Evolutionary conservation across 2,888 invertebrate species (phyloP).

Genomic region (Xestia rhomboidea): DNA sequence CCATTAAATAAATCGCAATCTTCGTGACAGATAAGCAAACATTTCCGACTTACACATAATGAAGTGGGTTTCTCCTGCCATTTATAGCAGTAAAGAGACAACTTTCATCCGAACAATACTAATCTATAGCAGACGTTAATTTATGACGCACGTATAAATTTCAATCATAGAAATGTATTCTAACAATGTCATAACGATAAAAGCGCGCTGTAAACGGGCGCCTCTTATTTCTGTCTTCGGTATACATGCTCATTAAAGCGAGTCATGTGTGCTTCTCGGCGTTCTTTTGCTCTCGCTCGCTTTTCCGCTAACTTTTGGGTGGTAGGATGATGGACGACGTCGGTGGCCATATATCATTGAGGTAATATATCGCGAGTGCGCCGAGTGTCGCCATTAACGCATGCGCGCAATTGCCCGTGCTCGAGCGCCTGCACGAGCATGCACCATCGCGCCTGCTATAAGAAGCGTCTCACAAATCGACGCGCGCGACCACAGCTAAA

Average conservation of each 20-base stretch:
- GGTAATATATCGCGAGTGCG: conserved; percentile 89
- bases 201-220: conserved; percentile 84
- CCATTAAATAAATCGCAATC: conserved; percentile 46
- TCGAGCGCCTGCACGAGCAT: conserved; percentile 67
- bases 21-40: conserved; percentile 40
- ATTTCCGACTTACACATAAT: conserved; percentile 44
- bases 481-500: conserved; percentile 86
- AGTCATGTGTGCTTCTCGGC: conserved; percentile 77
- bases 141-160: conserved; percentile 78
- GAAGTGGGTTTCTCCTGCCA: conserved; percentile 36
- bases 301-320: conserved; percentile 90
- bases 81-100: conserved; percentile 53
- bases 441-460: conserved; percentile 81
- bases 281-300: conserved; percentile 84
- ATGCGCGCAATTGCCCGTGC: conserved; percentile 86
- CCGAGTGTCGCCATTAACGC: conserved; percentile 90
- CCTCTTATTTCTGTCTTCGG: conserved; percentile 90
- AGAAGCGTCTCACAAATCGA: conserved; percentile 87
- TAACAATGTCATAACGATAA: conserved; percentile 89
- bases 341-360: conserved; percentile 89
- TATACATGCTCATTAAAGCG: conserved; percentile 89
- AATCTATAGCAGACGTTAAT: conserved; percentile 65
- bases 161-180: conserved; percentile 79
- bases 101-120: conserved; percentile 60
- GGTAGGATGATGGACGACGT: conserved; percentile 89